Conservation (phyloP, 2,113 vertebrate species). For the Solea senegalensis region DNA sequence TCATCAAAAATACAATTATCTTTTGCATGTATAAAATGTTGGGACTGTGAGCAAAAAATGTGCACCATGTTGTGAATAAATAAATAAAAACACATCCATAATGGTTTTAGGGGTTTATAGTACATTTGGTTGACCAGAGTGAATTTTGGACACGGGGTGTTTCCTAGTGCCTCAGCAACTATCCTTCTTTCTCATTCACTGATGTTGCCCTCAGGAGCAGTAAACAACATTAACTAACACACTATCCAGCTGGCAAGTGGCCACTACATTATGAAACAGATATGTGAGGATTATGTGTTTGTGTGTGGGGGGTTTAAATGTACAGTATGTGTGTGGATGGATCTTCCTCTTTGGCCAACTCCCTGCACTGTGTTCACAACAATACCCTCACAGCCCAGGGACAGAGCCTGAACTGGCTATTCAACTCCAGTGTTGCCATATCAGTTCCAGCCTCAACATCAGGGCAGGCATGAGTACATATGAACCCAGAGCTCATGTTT, state of each 20-base stretch:
- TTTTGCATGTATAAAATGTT: no score
- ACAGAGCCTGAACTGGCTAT: conserved; percentile 21
- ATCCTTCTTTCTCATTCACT: conserved; percentile 1
- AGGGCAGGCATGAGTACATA: neutral
- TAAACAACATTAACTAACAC: conserved; percentile 53
- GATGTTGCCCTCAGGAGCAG: conserved; percentile 36
- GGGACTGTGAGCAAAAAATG: no score
- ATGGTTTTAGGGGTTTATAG: neutral
- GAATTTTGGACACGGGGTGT: neutral
- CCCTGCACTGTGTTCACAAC: conserved; percentile 44
- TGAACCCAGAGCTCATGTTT: neutral
- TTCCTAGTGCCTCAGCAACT: neutral
- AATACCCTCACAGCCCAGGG: conserved; percentile 41
- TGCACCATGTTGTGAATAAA: no score
- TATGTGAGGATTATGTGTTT: conserved; percentile 15
- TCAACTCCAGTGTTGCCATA: conserved; percentile 29
- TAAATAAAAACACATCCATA: neutral
- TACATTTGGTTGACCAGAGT: no score
- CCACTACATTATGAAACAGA: conserved; percentile 36
- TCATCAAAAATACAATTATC: no score
- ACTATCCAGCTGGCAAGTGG: conserved; percentile 46
- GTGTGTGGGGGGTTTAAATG: neutral
- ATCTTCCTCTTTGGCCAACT: conserved; percentile 35
- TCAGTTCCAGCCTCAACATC: conserved; percentile 24
- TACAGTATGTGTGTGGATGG: conserved; percentile 14